These are phyloP conservation scores for Heliconius cydno DNA, from an alignment of 2,888 invertebrate species.

Conservation along the genomic window DNA sequence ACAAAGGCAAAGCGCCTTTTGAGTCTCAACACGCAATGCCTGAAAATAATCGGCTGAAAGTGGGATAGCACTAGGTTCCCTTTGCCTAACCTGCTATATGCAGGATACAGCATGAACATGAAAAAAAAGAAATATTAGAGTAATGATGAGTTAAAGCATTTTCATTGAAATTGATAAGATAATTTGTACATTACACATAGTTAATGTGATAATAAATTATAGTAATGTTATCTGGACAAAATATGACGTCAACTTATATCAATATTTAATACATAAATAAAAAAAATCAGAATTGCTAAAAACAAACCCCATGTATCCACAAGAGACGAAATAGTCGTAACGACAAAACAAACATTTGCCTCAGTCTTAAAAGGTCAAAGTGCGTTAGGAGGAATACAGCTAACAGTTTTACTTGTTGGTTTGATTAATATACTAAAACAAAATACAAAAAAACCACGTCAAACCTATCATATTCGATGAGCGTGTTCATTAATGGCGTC, in stretches of 20 bases:
- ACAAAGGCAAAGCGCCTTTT: no score
- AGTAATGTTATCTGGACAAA: not conserved
- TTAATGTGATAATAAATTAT: not conserved
- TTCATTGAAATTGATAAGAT: not conserved
- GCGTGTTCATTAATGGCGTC: constrained; percentile 50
- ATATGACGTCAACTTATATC: not conserved
- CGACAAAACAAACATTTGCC: constrained; percentile 4
- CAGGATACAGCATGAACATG: not conserved
- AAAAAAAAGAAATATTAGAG: not conserved
- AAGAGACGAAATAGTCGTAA: constrained; percentile 4
- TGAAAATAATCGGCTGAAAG: no score
- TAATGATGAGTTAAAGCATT: not conserved
- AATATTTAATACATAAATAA: not conserved
- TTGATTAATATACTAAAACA: not conserved
- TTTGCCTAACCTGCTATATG: no score
- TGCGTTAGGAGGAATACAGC: not conserved
- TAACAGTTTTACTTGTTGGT: not conserved
- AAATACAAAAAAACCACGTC: no score
- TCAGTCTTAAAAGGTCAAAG: constrained; percentile 12
- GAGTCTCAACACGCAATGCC: no score
- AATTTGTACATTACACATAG: not conserved
- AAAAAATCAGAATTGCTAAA: not conserved
- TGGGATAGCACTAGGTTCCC: no score
- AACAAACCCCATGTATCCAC: not conserved
- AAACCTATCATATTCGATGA: constrained; percentile 24